These are phyloP conservation scores for Drosophila maculinotata DNA, from an alignment of 2,888 invertebrate species.

Conservation along the genomic window DNA sequence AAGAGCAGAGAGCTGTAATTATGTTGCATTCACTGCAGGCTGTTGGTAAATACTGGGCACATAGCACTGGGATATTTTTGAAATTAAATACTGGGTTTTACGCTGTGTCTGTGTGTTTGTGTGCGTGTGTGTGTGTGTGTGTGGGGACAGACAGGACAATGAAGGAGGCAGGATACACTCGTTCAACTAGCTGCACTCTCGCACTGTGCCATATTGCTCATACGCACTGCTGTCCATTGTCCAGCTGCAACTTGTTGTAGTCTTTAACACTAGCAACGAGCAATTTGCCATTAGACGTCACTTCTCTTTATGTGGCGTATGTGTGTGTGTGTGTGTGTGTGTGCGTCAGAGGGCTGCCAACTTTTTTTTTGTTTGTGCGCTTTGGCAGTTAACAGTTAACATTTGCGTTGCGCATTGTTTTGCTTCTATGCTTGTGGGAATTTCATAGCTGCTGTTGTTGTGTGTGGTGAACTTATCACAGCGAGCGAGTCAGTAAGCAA, in stretches of 20 bases:
- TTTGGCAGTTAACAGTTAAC: constrained; percentile 57
- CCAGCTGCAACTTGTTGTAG: constrained; percentile 63
- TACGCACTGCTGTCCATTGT: constrained; percentile 51
- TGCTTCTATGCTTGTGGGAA: constrained; percentile 23
- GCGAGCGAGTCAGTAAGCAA: constrained; percentile 30
- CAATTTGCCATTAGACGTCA: constrained; percentile 57
- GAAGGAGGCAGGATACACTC: constrained; percentile 4
- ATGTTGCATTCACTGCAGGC: constrained; percentile 61
- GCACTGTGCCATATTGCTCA: constrained; percentile 38
- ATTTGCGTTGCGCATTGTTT: constrained; percentile 60
- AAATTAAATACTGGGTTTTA: constrained; percentile 48
- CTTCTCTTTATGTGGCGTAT: background rate
- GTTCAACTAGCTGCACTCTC: constrained; percentile 40
- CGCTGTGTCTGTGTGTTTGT: too few species aligned
- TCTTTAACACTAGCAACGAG: constrained; percentile 25
- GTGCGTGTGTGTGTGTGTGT: too few species aligned
- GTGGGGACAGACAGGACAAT: constrained; percentile 20
- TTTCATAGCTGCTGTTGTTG: constrained; percentile 20
- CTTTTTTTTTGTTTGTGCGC: constrained; percentile 41
- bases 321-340: constrained; percentile 27
- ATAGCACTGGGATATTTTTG: constrained; percentile 34
- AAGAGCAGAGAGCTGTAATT: constrained; percentile 59
- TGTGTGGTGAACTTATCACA: constrained; percentile 60
- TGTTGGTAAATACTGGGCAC: constrained; percentile 38
- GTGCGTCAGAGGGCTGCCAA: constrained; percentile 39